phyloP scores from a whole-genome alignment of 2,888 invertebrate genomes.

The Drosophila setosimentum region DNA sequence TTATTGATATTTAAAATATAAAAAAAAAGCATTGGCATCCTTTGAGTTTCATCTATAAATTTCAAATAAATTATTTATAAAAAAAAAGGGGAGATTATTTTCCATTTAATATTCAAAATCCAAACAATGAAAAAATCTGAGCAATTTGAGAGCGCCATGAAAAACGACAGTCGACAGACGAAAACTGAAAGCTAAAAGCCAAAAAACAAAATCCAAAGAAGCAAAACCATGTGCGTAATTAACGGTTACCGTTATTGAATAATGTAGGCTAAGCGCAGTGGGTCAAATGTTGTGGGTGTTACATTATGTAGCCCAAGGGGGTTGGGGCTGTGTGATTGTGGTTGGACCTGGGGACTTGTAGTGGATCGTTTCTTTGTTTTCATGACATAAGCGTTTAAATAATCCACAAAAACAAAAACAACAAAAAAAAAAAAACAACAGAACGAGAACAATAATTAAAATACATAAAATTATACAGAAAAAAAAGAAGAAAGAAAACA shows the following conservation, averaged over 20 bases:
- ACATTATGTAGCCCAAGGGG: not conserved
- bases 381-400: constrained; percentile 69
- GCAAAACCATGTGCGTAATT: constrained; percentile 47
- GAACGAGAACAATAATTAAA: not conserved
- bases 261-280: constrained; percentile 42
- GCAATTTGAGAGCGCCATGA: not conserved
- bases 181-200: constrained; percentile 12
- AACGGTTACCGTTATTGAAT: constrained; percentile 59
- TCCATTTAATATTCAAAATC: not conserved
- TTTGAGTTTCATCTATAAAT: not conserved
- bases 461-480: not conserved
- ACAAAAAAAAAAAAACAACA: constrained; percentile 27
- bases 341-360: not conserved
- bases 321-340: too few species aligned
- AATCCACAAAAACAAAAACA: constrained; percentile 50
- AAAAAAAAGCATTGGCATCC: not conserved
- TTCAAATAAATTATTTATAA: not conserved
- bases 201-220: constrained; percentile 18
- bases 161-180: not conserved
- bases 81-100: not conserved
- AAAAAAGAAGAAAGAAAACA: constrained; percentile 7
- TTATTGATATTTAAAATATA: not conserved
- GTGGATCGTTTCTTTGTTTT: constrained; percentile 13
- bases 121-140: not conserved
- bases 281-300: constrained; percentile 45